Evolutionary conservation across 2,113 vertebrate genomes (phyloP), one percentile per base, ranked within the genome.

Genomic region (Puffinus mauretanicus): DNA sequence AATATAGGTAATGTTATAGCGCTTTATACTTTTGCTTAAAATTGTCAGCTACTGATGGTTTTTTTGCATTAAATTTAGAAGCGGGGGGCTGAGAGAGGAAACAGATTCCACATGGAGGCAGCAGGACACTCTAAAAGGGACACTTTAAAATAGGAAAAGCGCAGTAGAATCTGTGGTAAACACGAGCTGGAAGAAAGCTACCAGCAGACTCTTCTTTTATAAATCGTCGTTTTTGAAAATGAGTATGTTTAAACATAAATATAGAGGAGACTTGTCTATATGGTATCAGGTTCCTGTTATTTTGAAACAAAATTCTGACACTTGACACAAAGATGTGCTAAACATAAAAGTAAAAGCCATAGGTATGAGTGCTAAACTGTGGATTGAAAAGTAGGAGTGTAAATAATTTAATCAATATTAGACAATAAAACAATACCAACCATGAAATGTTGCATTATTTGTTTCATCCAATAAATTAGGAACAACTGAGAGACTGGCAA

Each of bases 371-470:
- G 98, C 94, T 98, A 96, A 98, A 98, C 87, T 97, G 96, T 97
- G 98, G 97, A 96, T 94, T 97, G 97, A 95, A 96, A 97, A 97
- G 82, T 95, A 98, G 97, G 62, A 95, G 6, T 98, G 98, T 98
- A 98, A 97, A 98, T 98, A 98, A 95, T 98, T 98, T 97, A 98
- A 98, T 98, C 97, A 97, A 96, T 98, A 97, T 97, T 98, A 97
- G 97, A 97, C 96, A 98, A 98, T 98, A 98, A 98, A 98, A 97
- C 91, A 95, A 90, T 98, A 97, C 93, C 95, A 97, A 88, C 93
- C 72, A 85, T 89, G 84, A 93, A 97, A 94, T 92, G 89, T 97
- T 97, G 96, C 86, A 82, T 93, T 97, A 96, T 95, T 98, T 97
- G 92, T 94, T 97, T 98, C 78, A 96, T 97, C 93, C 93, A 88